Conservation (phyloP, 2,113 vertebrate genomes). For the Xenopus borealis region DNA sequence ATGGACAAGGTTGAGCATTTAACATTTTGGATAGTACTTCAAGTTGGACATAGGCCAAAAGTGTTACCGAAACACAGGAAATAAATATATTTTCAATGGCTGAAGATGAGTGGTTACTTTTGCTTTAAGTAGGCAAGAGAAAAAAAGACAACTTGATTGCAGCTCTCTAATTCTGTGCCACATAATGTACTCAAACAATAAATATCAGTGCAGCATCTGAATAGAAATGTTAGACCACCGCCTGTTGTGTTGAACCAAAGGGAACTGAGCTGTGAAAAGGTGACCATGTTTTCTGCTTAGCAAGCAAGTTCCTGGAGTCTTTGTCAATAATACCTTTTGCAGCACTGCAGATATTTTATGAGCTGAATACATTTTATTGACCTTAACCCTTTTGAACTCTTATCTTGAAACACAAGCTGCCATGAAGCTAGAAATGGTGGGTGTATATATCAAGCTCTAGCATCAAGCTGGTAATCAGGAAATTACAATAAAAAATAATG, state of each 20-base stretch:
- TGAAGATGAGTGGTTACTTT: neutral
- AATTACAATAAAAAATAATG: too few relatives aligned
- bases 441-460: too few relatives aligned
- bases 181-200: neutral
- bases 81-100: neutral
- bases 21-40: too few relatives aligned
- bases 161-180: neutral
- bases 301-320: neutral
- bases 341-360: slow-evolving; percentile 1
- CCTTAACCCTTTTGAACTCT: neutral
- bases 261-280: slow-evolving; percentile 15
- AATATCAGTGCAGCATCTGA: slow-evolving; percentile 13
- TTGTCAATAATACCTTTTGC: slow-evolving; percentile 26
- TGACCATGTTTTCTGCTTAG: slow-evolving; percentile 8
- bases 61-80: too few relatives aligned
- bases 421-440: too few relatives aligned
- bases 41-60: too few relatives aligned
- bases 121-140: slow-evolving; percentile 13
- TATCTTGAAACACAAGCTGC: neutral
- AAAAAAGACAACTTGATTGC: too few relatives aligned
- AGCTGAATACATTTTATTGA: slow-evolving; percentile 3
- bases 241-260: slow-evolving; percentile 9
- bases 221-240: slow-evolving; percentile 22
- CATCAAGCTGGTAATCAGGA: too few relatives aligned
- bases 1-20: too few relatives aligned